These are phyloP conservation scores for Emys orbicularis DNA, from an alignment of 2,797 vertebrate genomes.

Conservation along the genomic window DNA sequence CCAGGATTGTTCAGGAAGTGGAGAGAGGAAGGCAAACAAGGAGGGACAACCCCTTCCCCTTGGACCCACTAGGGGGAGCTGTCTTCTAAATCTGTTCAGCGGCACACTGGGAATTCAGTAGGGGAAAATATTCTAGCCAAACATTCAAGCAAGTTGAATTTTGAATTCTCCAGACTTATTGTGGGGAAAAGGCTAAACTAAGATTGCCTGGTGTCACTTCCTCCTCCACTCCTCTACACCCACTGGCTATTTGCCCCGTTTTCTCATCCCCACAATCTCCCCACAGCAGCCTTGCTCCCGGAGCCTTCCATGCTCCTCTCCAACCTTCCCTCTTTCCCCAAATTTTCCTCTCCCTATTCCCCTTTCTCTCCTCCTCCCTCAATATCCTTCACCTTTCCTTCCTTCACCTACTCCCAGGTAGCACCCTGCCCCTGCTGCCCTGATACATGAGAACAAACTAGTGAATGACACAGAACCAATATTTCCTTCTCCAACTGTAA, in stretches of 20 bases:
- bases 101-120: neutral
- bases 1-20: neutral
- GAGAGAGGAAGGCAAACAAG: neutral
- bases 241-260: neutral
- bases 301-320: neutral
- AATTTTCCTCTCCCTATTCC: accelerated
- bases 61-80: neutral
- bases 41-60: neutral
- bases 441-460: accelerated
- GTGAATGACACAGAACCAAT: neutral
- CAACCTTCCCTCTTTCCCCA: neutral
- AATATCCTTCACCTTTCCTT: neutral
- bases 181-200: accelerated
- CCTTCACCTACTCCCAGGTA: neutral
- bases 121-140: neutral
- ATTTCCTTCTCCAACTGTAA: neutral
- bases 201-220: neutral
- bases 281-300: neutral
- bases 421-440: neutral
- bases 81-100: neutral
- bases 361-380: neutral
- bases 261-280: neutral
- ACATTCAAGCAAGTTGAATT: neutral
- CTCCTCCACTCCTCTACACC: neutral
- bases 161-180: neutral